These are phyloP conservation scores for Pocillopora grandis DNA, from an alignment of 92 coral and sea anemone genomes.

Conservation along the genomic window DNA sequence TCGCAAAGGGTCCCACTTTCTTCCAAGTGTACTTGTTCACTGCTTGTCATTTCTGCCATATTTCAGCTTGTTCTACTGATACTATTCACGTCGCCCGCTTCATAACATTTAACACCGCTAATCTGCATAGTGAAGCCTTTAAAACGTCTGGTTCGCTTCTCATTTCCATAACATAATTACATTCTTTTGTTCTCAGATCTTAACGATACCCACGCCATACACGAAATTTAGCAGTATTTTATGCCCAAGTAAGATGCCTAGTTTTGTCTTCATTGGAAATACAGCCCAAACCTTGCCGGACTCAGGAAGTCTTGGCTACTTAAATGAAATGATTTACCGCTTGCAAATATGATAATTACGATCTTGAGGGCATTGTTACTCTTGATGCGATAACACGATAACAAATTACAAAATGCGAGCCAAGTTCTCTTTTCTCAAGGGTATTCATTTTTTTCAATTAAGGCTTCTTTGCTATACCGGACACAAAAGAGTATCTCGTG, in stretches of 20 bases:
- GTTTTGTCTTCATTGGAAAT: too few relatives aligned
- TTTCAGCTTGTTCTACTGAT: neutral
- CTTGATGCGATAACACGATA: neutral
- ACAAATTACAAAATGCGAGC: neutral
- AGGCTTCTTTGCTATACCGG: neutral
- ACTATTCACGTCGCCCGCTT: neutral
- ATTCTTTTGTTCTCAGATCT: conserved; percentile 30
- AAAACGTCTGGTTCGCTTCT: conserved; percentile 21
- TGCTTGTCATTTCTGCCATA: conserved; percentile 42
- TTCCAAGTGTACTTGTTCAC: conserved; percentile 43
- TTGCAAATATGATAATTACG: neutral
- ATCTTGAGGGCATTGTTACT: neutral
- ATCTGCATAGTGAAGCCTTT: conserved; percentile 23
- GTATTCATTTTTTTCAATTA: neutral
- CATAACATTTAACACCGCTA: conserved; percentile 10
- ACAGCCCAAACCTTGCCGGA: too few relatives aligned
- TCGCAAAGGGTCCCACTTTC: conserved; percentile 18
- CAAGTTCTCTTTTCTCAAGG: conserved; percentile 12
- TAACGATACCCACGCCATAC: conserved; percentile 13
- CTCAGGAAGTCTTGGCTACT: neutral
- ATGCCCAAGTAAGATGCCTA: neutral
- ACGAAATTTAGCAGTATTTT: conserved; percentile 3
- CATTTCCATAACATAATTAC: conserved; percentile 43
- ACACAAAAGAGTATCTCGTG: conserved; percentile 29
- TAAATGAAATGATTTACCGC: conserved; percentile 6